A percentile compares a stretch with the other conserved stretches of the same genome.
Evolutionary conservation across 2,113 vertebrate species (phyloP).

Genomic region (Gobiocypris rarus): DNA sequence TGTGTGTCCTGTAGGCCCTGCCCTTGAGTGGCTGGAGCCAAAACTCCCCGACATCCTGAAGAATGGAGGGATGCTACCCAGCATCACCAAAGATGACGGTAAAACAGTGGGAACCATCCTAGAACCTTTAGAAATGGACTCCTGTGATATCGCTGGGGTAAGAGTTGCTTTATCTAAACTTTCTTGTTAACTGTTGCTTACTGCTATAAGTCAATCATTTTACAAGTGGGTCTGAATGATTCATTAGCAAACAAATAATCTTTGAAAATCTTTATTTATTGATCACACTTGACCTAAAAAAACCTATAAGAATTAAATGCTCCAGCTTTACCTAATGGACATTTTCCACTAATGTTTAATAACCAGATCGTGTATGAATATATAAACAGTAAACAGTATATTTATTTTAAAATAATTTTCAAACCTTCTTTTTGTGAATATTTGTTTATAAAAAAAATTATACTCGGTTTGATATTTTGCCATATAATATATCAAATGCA

Average conservation of each 20-base stretch:
- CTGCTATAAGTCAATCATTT: not conserved
- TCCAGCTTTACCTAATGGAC: no score
- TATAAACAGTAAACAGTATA: not conserved
- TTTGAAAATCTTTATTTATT: not conserved
- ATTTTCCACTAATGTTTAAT: not conserved
- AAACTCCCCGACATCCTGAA: constrained; percentile 92
- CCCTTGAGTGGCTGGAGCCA: constrained; percentile 95
- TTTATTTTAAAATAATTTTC: not conserved
- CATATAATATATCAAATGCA: not conserved
- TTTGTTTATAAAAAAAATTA: not conserved
- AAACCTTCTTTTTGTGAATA: not conserved
- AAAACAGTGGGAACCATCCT: constrained; percentile 76
- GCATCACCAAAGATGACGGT: constrained; percentile 78
- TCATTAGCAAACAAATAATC: not conserved
- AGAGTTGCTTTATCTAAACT: constrained; percentile 61
- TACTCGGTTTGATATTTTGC: not conserved
- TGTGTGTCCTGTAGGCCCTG: constrained; percentile 84
- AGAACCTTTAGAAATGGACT: constrained; percentile 79
- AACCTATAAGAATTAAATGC: no score
- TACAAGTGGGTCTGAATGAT: not conserved
- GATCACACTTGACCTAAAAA: not conserved
- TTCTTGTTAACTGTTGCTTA: not conserved
- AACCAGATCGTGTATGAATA: not conserved
- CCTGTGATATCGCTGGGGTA: constrained; percentile 86
- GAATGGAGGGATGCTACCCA: constrained; percentile 84